Conservation (phyloP, 1,140 invertebrate species). For the Ips typographus region DNA sequence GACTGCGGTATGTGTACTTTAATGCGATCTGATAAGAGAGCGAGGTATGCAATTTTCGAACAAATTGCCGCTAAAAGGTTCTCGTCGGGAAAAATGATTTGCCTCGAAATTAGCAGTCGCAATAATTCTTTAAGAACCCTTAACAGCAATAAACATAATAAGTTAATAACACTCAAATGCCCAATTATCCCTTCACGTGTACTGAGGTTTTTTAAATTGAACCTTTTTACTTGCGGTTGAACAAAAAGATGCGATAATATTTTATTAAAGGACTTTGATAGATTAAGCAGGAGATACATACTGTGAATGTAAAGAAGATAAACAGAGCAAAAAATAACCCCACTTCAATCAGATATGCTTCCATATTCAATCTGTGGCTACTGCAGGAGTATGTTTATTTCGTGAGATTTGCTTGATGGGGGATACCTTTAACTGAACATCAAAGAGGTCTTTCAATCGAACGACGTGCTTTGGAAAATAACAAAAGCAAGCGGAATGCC, state of each 20-base stretch:
- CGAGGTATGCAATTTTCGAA: constrained; percentile 8
- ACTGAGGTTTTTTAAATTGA: too few species aligned
- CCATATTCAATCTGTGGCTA: constrained; percentile 28
- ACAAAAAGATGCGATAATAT: constrained; percentile 7
- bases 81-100: not conserved
- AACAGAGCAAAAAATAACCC: constrained; percentile 19
- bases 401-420: constrained; percentile 19
- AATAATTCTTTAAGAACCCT: too few species aligned
- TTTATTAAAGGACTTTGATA: constrained; percentile 30
- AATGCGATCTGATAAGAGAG: constrained; percentile 13
- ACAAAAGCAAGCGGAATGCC: constrained; percentile 21
- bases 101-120: not conserved
- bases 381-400: constrained; percentile 23
- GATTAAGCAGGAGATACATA: constrained; percentile 30
- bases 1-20: not conserved
- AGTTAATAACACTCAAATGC: too few species aligned
- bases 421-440: constrained; percentile 29
- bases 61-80: constrained; percentile 10
- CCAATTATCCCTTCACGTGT: too few species aligned
- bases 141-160: too few species aligned
- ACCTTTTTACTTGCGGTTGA: too few species aligned
- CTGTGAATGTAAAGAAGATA: constrained; percentile 10
- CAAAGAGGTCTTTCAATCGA: constrained; percentile 31
- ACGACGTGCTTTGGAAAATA: constrained; percentile 19
- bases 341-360: constrained; percentile 31